Conservation (phyloP, 2,797 vertebrate genomes). For the Linurgus olivaceus region DNA sequence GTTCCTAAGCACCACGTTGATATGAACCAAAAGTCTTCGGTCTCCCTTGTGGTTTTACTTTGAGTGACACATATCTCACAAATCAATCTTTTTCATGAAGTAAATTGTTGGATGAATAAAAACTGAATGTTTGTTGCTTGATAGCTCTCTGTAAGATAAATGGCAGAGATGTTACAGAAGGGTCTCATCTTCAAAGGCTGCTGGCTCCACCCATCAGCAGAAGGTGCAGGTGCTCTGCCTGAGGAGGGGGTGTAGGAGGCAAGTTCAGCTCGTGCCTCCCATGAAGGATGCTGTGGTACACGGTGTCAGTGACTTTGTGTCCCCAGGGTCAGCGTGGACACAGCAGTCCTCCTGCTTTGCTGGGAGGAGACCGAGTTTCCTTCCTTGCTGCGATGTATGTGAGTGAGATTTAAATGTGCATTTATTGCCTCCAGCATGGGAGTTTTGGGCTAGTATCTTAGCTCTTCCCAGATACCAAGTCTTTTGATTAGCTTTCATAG, state of each 20-base stretch:
- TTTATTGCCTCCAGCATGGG: not conserved
- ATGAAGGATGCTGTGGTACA: not conserved
- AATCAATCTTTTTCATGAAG: not conserved
- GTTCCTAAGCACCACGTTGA: not conserved
- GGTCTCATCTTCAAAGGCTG: not conserved
- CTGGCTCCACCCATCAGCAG: not conserved
- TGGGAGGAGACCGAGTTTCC: not conserved
- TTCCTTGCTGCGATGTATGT: accelerated
- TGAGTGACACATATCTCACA: not conserved
- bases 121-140: not conserved
- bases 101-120: not conserved
- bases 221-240: not conserved
- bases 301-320: not conserved
- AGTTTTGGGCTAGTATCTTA: not conserved
- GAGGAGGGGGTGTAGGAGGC: not conserved
- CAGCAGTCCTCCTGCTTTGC: not conserved
- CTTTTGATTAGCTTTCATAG: not conserved
- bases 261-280: not conserved
- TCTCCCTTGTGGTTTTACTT: not conserved
- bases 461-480: not conserved
- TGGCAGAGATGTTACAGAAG: not conserved
- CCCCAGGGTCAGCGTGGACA: not conserved
- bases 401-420: not conserved
- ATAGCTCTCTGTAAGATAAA: not conserved
- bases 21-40: not conserved